A percentile compares a stretch with the other conserved stretches of the same genome.
These are phyloP conservation scores for Trigoniulus corallinus DNA, from an alignment of 1,140 invertebrate genomes.

Conservation along the genomic window DNA sequence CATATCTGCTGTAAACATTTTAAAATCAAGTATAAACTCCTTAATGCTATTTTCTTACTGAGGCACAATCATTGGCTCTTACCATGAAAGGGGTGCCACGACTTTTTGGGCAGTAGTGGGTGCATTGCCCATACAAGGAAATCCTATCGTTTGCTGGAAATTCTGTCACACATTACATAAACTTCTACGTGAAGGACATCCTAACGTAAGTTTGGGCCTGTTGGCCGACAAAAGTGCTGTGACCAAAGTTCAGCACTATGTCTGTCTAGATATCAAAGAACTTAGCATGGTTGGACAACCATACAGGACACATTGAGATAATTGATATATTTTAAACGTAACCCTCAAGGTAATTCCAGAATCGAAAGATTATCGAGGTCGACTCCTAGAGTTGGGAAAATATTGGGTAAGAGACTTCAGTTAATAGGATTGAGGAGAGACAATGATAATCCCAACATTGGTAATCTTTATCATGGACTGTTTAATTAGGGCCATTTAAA, in stretches of 20 bases:
- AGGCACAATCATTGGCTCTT: constrained; percentile 89
- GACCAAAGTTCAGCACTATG: no score
- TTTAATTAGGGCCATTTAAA: constrained; percentile 57
- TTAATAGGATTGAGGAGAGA: neutral
- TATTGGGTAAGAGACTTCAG: constrained; percentile 48
- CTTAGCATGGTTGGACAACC: no score
- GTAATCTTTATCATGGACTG: no score
- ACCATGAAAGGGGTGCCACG: constrained; percentile 70
- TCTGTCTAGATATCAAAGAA: no score
- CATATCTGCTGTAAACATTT: neutral
- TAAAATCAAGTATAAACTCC: neutral
- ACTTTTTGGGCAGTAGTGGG: constrained; percentile 77
- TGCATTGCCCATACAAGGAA: constrained; percentile 68
- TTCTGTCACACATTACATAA: constrained; percentile 96
- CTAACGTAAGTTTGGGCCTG: constrained; percentile 45
- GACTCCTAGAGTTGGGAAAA: constrained; percentile 68
- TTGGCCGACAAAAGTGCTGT: constrained; percentile 9
- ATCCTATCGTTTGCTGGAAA: constrained; percentile 94
- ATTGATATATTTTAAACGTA: neutral
- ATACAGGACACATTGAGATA: neutral
- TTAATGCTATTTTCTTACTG: no score
- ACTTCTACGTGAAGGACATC: constrained; percentile 83
- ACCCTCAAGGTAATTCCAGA: constrained; percentile 38
- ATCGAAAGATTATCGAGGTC: constrained; percentile 56
- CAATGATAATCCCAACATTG: neutral